phyloP scores from a whole-genome alignment of 2,113 vertebrate species.

The Nerophis ophidion region DNA sequence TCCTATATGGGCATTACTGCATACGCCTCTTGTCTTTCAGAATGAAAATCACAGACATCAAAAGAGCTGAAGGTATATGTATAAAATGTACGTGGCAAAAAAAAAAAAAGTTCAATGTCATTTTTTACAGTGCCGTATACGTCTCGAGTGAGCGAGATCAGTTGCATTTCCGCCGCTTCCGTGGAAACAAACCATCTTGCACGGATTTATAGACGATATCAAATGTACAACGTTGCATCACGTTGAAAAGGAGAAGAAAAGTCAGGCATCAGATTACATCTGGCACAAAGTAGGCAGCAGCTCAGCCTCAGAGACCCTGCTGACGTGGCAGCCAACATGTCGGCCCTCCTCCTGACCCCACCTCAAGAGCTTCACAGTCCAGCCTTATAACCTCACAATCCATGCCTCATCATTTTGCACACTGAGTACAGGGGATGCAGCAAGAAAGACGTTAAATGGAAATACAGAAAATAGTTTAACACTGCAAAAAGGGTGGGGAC shows the following conservation, averaged over 20 bases:
- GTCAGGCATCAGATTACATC: conserved; percentile 29
- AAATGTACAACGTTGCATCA: conserved; percentile 6
- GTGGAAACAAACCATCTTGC: not conserved
- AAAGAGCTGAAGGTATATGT: conserved; percentile 85
- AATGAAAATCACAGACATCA: conserved; percentile 94
- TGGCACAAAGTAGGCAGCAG: conserved; percentile 3
- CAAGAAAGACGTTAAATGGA: too few relatives aligned
- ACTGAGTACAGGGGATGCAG: too few relatives aligned
- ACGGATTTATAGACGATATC: not conserved
- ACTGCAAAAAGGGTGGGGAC: too few relatives aligned
- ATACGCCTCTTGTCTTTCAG: conserved; percentile 93
- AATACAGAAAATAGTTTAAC: too few relatives aligned
- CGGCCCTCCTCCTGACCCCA: conserved; percentile 14
- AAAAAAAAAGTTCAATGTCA: not conserved
- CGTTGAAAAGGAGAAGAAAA: not conserved
- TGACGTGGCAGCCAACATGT: conserved; percentile 56
- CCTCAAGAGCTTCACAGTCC: not conserved
- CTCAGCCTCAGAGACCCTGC: conserved; percentile 22
- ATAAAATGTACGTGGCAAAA: conserved; percentile 23
- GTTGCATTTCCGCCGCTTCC: not conserved
- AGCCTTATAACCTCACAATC: not conserved
- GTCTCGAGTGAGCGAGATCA: conserved; percentile 11
- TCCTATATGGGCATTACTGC: conserved; percentile 66
- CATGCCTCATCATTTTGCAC: too few relatives aligned
- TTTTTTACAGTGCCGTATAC: conserved; percentile 28